Conservation (phyloP, 2,797 vertebrate genomes). For the Liasis olivaceus region DNA sequence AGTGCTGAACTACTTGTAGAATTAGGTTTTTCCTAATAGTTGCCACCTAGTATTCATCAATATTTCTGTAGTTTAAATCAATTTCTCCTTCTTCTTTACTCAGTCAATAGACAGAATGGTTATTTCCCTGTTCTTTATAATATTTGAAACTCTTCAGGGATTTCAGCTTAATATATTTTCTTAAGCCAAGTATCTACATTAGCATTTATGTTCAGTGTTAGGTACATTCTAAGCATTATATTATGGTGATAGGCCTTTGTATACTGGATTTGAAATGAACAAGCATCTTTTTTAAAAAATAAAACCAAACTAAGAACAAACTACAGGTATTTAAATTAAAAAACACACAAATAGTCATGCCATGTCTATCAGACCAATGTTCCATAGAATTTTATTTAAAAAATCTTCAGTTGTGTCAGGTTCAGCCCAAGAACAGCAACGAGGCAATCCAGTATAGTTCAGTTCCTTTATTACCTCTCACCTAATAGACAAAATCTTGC, state of each 20-base stretch:
- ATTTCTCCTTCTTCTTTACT: neutral
- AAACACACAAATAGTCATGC: neutral
- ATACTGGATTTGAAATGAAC: neutral
- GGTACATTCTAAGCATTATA: neutral
- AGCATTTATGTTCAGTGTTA: neutral
- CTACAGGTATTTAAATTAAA: neutral
- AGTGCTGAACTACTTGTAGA: neutral
- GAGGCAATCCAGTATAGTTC: no score
- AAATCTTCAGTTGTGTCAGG: neutral
- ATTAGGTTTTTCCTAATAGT: neutral
- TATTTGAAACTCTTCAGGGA: neutral
- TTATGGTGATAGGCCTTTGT: neutral
- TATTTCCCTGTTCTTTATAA: neutral
- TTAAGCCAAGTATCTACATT: neutral
- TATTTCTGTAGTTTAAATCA: neutral
- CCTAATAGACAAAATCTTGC: no score
- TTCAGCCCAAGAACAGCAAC: no score
- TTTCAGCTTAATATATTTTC: neutral
- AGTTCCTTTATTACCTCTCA: no score
- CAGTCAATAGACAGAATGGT: neutral
- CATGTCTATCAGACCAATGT: neutral
- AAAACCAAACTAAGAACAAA: neutral
- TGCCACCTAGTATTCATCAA: neutral
- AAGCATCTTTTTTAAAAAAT: neutral
- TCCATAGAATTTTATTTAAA: neutral